Base-by-base conservation (phyloP, 1,140 invertebrate genomes). In the Augochlora pura region DNA sequence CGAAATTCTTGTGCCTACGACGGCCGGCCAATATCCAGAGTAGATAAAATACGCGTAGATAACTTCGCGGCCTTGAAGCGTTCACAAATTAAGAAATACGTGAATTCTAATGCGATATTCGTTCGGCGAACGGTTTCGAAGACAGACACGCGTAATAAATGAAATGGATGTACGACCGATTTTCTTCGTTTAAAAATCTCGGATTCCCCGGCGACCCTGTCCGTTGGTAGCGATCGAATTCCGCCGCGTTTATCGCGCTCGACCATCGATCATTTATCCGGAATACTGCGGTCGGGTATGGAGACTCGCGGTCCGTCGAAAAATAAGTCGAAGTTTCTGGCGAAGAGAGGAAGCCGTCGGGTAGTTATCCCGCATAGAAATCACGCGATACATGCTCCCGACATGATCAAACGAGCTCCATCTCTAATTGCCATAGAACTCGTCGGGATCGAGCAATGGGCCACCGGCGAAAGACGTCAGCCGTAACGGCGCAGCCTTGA, bases 401-500 rank as follows among this genome's bases (percentile, higher is more conserved):
- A 25, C 65, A 39, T 27, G 18, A 25, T 27, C 52, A 52, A 59
- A 66, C 57, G 7, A 62, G 32, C 52, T 77, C 12, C 27, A 63
- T 77, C 75, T 67, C 67, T 77, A 77, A 77, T 77, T 77, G 68
- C 75, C 16, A 52, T 38, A 27, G 39, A 70, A 21, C 54, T 57
- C 75, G 57, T 70, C 52, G 75, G 66, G 57, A 63, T 70, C 73
- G 64, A 70, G 74, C 42, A n/a, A 69, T 67, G 63, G 62, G 72
- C 49, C 74, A 66, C 54, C 65, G 32, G 65, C 52, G 52, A 76
- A 59, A 78, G 76, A 78, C 76, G 76, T 78, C 76, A 72, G 46
- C 60, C 76, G 76, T 78, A 78, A 78, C 76, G 76, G 60, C 32
- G 76, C 76, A 78, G 76, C 76, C 76, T 78, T 78, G 76, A 78